Conservation (phyloP, 2,797 vertebrate species). For the Halcyon leucocephala region DNA sequence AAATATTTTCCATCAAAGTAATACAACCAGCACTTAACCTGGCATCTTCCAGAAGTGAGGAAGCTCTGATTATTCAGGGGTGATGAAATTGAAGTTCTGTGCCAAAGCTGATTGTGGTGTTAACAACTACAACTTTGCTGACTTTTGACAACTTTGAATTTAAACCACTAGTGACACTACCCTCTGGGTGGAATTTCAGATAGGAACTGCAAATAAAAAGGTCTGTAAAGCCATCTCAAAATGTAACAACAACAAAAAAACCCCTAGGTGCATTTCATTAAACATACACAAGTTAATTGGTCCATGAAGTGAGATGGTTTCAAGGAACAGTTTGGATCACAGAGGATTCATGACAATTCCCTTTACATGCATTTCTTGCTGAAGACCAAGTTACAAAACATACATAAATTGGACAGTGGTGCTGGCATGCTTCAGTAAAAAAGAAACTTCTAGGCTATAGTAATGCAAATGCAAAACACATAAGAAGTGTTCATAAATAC, state of each 20-base stretch:
- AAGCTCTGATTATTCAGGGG: not conserved
- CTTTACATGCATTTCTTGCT: not conserved
- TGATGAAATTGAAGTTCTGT: not conserved
- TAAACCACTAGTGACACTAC: not conserved
- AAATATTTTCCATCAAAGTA: constrained; percentile 14
- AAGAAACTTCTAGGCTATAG: not conserved
- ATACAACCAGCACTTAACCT: not conserved
- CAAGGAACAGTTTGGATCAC: not conserved
- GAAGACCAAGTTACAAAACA: not conserved
- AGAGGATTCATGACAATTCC: not conserved
- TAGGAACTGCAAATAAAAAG: not conserved
- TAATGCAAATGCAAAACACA: not conserved
- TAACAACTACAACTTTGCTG: not conserved
- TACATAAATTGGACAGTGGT: not conserved
- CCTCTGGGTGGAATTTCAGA: not conserved
- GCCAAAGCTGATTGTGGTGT: not conserved
- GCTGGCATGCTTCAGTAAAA: not conserved
- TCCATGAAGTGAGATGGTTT: not conserved
- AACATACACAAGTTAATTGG: not conserved
- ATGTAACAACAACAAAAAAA: not conserved
- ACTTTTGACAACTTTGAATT: not conserved
- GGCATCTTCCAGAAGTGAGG: not conserved
- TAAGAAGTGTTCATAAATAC: not conserved
- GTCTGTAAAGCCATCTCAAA: not conserved
- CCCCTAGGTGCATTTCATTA: not conserved